Base-by-base conservation (phyloP, 2,797 vertebrate species). In the Micropoecilia bifurca region DNA sequence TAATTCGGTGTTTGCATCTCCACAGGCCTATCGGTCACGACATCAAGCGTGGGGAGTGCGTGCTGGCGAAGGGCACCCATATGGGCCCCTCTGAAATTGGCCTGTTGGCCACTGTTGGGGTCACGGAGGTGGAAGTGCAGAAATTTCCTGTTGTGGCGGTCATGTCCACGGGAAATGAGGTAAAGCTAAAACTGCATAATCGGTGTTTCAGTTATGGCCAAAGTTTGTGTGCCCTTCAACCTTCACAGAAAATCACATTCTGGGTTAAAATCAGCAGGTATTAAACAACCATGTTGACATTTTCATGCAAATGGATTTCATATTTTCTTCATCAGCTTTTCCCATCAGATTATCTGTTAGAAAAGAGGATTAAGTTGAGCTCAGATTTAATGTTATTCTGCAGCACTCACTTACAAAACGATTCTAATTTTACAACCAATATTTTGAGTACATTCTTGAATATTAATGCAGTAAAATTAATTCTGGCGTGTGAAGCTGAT, bases 151-250 rank as follows among this genome's bases (percentile, higher is more conserved):
- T 99, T 87, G 97, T 99, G 91, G 98, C 98, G 28, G 97, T 99
- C 89, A 99, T 99, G 98, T 99, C 98, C 87, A 99, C 98, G 90
- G 98, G 98, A 90, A 99, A 99, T 86, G 98, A 99, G 97, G 98
- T 98, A 93, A 79, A 77, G 2, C 71, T 71, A 50, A 53, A 53
- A 53, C 12, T 33, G 33, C 18, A 45, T 55, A 78, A 50, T n/a
- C 0, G 20, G 28, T 12, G 5, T 76, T 76, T 61, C 0, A 61
- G 59, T 48, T 72, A 25, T 41, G n/a, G 28, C 22, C 25, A 72
- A 68, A 50, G 5, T 71, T 28, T n/a, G 39, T 68, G 18, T 39
- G 3, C 18, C 7, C 1, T 61, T 3, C 59, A 61, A 33, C 30
- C 14, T 61, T 39, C 20, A 68, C 63, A 41, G 63, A 43, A 71